Base-by-base conservation (phyloP, 2,888 invertebrate genomes). In the Psylliodes chrysocephalus region DNA sequence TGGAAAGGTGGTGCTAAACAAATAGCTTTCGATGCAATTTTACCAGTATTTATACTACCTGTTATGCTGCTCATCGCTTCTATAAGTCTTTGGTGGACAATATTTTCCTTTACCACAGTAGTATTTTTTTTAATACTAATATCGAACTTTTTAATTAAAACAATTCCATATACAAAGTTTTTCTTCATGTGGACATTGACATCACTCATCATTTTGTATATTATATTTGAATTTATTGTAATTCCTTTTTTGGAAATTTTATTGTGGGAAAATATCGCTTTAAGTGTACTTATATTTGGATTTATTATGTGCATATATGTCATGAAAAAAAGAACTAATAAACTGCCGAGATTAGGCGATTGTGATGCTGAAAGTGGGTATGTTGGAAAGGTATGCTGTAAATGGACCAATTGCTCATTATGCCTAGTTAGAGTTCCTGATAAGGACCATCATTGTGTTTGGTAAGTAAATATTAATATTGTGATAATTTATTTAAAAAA, bases 401-500 rank as follows among this genome's bases (percentile, higher is more conserved):
- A 92, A 71, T 89, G 92, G 35, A 88, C 90, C 76, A 94, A 95
- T 78, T 96, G 96, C 79, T 86, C 86, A 69, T 86, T 92, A 60
- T 97, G 96, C 80, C 90, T 93, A 77, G 88, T 89, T 49, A 94
- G 94, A 81, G 88, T 95, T 17, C 86, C 90, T 66, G 89, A 90
- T 70, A 87, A 91, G 73, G 92, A 91, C 78, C 92, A 91, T 82
- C 91, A 93, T 83, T 91, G 94, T 77, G 90, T 89, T 78, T 93
- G 93, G 92, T 91, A 82, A 80, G 84, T 79, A 38, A 7, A 1
- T 17, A 12, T 40, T n/a, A 18, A n/a, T n/a, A n/a, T n/a, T n/a
- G n/a, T n/a, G n/a, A n/a, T n/a, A n/a, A n/a, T n/a, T n/a, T n/a
- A n/a, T n/a, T n/a, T n/a, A n/a, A n/a, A n/a, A n/a, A n/a, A n/a